A percentile compares a stretch with the other conserved stretches of the same genome.
These are phyloP conservation scores for Caenorhabditis brenneri DNA, from an alignment of 1,140 invertebrate species.

Conservation along the genomic window DNA sequence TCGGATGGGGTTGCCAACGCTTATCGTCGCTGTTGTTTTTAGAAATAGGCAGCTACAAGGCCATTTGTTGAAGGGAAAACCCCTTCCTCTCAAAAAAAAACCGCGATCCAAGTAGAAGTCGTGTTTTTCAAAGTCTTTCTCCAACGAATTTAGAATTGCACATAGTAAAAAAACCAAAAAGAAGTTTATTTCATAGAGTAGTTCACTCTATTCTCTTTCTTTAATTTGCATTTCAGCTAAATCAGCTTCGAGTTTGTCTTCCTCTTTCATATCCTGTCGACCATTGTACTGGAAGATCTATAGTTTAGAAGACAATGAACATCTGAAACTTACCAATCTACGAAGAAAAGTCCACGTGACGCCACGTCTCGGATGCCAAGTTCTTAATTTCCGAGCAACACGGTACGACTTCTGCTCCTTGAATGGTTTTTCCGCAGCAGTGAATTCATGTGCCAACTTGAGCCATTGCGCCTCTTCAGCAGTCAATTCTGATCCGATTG, in stretches of 20 bases:
- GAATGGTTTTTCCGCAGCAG: constrained; percentile 3
- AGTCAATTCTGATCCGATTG: background rate
- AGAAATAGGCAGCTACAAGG: no score
- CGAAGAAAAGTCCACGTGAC: constrained; percentile 21
- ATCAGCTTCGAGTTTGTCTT: background rate
- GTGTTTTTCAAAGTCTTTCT: no score
- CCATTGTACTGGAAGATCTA: constrained; percentile 18
- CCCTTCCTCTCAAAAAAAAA: no score
- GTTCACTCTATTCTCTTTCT: background rate
- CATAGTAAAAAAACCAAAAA: background rate
- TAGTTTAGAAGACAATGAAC: background rate
- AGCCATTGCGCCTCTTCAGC: background rate
- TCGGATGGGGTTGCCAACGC: no score
- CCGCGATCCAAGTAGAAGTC: no score
- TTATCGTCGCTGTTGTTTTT: no score
- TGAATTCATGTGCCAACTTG: background rate
- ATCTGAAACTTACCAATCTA: background rate
- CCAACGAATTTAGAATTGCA: no score
- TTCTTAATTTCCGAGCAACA: background rate
- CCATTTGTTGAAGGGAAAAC: no score
- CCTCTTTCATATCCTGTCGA: background rate
- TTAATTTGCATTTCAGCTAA: background rate
- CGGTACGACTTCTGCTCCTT: background rate
- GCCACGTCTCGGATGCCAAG: background rate
- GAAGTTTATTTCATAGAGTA: background rate